Evolutionary conservation across 2,888 invertebrate genomes (phyloP).

Genomic region (Pheosia gnoma): DNA sequence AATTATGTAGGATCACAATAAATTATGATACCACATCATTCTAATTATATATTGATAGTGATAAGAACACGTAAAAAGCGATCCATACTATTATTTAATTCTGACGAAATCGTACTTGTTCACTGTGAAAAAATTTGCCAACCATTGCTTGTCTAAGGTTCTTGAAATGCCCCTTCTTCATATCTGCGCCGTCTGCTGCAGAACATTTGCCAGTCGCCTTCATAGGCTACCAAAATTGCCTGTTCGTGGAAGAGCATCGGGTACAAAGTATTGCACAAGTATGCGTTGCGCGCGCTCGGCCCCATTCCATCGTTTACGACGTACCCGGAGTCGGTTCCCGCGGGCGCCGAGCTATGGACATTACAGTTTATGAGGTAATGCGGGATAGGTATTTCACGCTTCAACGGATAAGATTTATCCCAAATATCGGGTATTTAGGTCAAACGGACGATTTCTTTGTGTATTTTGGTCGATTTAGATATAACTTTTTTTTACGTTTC

Average conservation of each 20-base stretch:
- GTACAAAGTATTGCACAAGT: not conserved
- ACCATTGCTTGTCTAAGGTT: too few relatives aligned
- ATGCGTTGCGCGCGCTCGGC: not conserved
- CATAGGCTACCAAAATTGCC: not conserved
- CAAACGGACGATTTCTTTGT: not conserved
- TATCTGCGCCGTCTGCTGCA: not conserved
- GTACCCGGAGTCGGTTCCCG: not conserved
- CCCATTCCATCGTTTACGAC: slow-evolving; percentile 7
- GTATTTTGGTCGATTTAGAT: not conserved
- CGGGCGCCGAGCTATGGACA: not conserved
- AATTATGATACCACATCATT: not conserved
- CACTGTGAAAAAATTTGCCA: not conserved
- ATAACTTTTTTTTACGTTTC: too few relatives aligned
- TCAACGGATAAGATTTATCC: not conserved
- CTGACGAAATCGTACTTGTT: not conserved
- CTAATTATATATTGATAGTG: not conserved
- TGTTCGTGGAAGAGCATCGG: slow-evolving; percentile 5
- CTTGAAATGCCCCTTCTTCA: not conserved
- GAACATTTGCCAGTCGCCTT: not conserved
- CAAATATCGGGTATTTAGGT: not conserved
- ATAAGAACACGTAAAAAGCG: not conserved
- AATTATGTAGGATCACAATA: too few relatives aligned
- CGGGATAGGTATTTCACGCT: slow-evolving; percentile 4
- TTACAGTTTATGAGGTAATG: not conserved
- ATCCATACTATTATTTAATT: not conserved